Conservation (phyloP, 2,888 invertebrate species). For the Strigamia maritima region DNA sequence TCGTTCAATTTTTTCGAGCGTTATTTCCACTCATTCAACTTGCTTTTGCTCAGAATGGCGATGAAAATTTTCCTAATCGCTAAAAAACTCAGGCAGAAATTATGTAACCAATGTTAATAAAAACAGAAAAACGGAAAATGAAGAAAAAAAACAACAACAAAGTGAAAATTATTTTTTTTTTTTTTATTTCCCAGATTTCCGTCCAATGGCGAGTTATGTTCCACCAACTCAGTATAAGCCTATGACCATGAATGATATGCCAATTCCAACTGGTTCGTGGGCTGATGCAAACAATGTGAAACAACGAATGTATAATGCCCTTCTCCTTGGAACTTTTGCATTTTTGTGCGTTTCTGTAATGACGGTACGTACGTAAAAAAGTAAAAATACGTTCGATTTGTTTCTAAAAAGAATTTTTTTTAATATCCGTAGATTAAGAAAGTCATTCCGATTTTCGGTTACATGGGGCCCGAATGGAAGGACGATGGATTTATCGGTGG, state of each 20-base stretch:
- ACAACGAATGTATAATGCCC: conserved; percentile 67
- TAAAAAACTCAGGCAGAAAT: too few relatives aligned
- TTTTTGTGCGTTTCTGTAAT: conserved; percentile 55
- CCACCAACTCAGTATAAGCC: neutral
- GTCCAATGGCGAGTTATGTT: conserved; percentile 14
- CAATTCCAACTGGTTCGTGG: conserved; percentile 75
- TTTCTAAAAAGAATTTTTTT: neutral
- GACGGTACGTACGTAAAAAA: conserved; percentile 49
- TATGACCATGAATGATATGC: conserved; percentile 68
- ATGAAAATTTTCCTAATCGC: too few relatives aligned
- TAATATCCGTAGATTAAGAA: neutral
- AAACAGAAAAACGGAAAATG: too few relatives aligned
- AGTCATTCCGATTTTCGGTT: neutral
- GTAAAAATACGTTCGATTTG: too few relatives aligned
- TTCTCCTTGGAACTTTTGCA: conserved; percentile 57
- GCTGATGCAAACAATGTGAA: conserved; percentile 63
- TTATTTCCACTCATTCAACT: too few relatives aligned
- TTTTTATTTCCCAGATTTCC: neutral
- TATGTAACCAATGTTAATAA: too few relatives aligned
- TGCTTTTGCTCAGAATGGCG: too few relatives aligned
- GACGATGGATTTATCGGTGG: neutral
- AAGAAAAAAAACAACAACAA: too few relatives aligned
- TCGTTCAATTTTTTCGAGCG: too few relatives aligned
- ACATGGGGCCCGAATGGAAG: neutral
- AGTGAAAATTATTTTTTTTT: too few relatives aligned